A percentile compares a stretch with the other conserved stretches of the same genome.
Evolutionary conservation across 2,888 invertebrate genomes (phyloP).

Genomic region (Hypselothyrea guttata): DNA sequence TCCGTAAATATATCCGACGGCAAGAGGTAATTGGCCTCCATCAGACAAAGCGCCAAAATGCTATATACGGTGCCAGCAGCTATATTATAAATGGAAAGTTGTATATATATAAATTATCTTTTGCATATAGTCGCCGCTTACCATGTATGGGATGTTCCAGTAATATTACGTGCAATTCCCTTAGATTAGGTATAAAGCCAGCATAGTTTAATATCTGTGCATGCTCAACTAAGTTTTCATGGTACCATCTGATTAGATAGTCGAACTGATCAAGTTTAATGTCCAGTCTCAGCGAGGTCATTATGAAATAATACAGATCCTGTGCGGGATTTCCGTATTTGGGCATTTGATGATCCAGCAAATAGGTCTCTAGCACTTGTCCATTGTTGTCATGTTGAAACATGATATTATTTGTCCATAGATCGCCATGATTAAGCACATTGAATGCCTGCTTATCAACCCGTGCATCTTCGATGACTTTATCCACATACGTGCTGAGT

Average conservation of each 20-base stretch:
- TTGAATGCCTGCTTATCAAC: constrained; percentile 66
- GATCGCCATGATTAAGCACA: constrained; percentile 77
- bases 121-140: constrained; percentile 9
- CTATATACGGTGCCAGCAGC: constrained; percentile 48
- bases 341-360: constrained; percentile 72
- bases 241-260: constrained; percentile 73
- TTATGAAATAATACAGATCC: constrained; percentile 67
- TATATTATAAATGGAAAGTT: constrained; percentile 3
- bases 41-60: constrained; percentile 43
- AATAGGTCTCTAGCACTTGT: constrained; percentile 55
- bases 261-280: constrained; percentile 74
- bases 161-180: constrained; percentile 68
- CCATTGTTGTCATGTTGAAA: constrained; percentile 67
- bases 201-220: constrained; percentile 31
- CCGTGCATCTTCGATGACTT: no score
- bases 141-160: constrained; percentile 59
- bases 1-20: constrained; percentile 31
- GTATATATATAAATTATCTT: not conserved
- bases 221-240: constrained; percentile 17
- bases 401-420: constrained; percentile 77
- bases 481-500: constrained; percentile 47
- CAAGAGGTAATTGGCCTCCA: constrained; percentile 58
- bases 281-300: constrained; percentile 70
- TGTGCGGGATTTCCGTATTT: constrained; percentile 72
- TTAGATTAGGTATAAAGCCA: constrained; percentile 65